These are phyloP conservation scores for Rhinella marina DNA, from an alignment of 2,797 vertebrate genomes.

Conservation along the genomic window DNA sequence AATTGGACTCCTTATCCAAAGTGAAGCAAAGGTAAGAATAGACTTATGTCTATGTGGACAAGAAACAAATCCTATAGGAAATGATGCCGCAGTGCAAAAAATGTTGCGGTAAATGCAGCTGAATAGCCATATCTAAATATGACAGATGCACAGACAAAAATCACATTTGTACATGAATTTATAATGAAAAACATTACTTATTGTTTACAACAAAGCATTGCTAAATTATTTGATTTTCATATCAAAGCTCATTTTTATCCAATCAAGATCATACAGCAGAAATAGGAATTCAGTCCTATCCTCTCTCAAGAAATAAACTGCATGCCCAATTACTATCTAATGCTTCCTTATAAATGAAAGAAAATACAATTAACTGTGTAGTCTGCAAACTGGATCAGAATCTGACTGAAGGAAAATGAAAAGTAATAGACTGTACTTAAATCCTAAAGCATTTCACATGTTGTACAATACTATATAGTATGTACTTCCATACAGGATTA, in stretches of 20 bases:
- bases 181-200: neutral
- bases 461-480: neutral
- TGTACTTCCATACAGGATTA: neutral
- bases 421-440: neutral
- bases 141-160: neutral
- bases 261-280: slow-evolving; percentile 27
- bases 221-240: slow-evolving; percentile 15
- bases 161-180: neutral
- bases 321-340: slow-evolving; percentile 20
- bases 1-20: too few species aligned
- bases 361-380: neutral
- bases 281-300: slow-evolving; percentile 27
- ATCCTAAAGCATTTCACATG: neutral
- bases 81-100: neutral
- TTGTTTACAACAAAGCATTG: slow-evolving; percentile 4
- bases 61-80: too few species aligned
- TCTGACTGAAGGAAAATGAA: neutral
- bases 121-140: neutral
- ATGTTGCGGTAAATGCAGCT: neutral
- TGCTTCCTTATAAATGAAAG: neutral
- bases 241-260: slow-evolving; percentile 26
- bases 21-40: too few species aligned
- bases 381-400: neutral
- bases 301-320: slow-evolving; percentile 41
- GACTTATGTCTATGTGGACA: too few species aligned